These are phyloP conservation scores for Stegostoma tigrinum DNA, from an alignment of 2,113 vertebrate species.

Conservation along the genomic window DNA sequence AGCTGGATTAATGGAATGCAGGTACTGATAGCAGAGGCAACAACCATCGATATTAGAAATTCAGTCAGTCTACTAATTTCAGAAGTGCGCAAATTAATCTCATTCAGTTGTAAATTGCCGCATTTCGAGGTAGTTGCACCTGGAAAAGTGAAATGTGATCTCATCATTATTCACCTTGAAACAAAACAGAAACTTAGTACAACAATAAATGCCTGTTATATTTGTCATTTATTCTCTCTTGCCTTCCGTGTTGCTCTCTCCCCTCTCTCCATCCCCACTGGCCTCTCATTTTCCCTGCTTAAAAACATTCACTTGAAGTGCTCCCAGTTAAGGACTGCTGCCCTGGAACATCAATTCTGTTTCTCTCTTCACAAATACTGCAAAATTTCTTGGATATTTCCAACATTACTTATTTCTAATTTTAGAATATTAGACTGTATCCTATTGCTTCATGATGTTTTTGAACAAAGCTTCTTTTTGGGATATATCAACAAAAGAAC, in stretches of 20 bases:
- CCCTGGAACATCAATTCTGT: no score
- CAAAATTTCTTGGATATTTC: no score
- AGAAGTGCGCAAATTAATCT: background rate
- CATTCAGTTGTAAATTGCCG: background rate
- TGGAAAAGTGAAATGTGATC: background rate
- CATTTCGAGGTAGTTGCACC: background rate
- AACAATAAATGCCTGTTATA: background rate
- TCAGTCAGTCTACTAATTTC: background rate
- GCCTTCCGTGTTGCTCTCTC: no score
- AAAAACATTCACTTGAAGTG: no score
- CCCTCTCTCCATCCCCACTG: no score
- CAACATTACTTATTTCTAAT: no score
- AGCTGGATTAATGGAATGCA: background rate
- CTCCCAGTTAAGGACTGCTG: no score
- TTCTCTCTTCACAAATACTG: no score
- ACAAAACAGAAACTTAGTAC: background rate
- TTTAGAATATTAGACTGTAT: background rate
- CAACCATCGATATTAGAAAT: background rate
- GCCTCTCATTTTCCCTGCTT: no score
- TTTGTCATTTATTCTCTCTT: no score
- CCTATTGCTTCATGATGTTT: background rate
- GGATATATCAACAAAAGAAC: background rate
- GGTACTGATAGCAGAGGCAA: background rate
- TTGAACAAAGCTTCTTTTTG: background rate
- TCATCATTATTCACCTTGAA: background rate